A percentile compares a stretch with the other conserved stretches of the same genome.
These are phyloP conservation scores for Halichoerus grypus DNA, from an alignment of 2,113 vertebrate species.

Conservation along the genomic window DNA sequence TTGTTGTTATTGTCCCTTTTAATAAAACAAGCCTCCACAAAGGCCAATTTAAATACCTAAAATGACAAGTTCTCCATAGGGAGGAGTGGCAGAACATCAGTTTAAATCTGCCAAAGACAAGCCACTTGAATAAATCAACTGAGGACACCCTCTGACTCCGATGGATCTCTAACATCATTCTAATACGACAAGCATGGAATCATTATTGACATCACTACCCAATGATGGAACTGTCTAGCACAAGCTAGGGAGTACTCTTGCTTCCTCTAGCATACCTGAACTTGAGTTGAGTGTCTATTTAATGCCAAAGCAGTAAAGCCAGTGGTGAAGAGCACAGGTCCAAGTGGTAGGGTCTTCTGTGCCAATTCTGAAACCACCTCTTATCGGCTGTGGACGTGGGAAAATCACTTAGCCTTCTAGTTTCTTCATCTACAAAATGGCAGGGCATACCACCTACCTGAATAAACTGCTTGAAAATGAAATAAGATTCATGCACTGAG, in stretches of 20 bases:
- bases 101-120: not conserved
- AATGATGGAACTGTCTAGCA: not conserved
- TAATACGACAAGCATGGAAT: not conserved
- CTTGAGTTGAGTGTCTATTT: not conserved
- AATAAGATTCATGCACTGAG: not conserved
- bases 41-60: not conserved
- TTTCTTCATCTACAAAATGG: not conserved
- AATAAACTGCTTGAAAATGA: not conserved
- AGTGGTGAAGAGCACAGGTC: not conserved
- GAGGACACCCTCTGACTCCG: not conserved
- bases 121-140: not conserved
- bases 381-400: not conserved
- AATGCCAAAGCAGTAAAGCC: not conserved
- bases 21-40: slow-evolving; percentile 33
- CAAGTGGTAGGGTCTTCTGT: not conserved
- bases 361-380: not conserved
- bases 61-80: not conserved
- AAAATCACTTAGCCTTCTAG: not conserved
- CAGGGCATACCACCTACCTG: not conserved
- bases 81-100: not conserved
- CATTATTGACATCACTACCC: not conserved
- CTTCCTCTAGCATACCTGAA: not conserved
- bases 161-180: not conserved
- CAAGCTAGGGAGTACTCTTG: not conserved
- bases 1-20: not conserved